These are phyloP conservation scores for Malacoctenus gilli DNA, from an alignment of 2,797 vertebrate species.

Conservation along the genomic window DNA sequence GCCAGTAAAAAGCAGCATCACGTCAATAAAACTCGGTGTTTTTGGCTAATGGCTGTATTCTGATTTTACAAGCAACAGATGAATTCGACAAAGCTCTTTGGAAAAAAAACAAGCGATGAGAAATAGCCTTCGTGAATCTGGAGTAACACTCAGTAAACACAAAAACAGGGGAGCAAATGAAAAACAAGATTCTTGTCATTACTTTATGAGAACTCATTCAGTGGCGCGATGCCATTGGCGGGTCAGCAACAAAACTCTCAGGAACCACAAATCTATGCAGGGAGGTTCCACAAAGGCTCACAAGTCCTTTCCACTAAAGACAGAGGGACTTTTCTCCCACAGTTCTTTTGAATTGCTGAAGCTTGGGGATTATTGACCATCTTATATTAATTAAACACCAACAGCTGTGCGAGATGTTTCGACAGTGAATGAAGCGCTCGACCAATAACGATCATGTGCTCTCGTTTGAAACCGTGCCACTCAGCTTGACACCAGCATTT, in stretches of 20 bases:
- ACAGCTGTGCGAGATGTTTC: constrained; percentile 39
- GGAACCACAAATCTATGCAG: constrained; percentile 18
- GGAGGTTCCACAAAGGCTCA: constrained; percentile 28
- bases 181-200: neutral
- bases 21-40: neutral
- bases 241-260: constrained; percentile 18
- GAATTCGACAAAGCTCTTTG: neutral
- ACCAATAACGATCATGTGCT: constrained; percentile 24
- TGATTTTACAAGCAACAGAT: neutral
- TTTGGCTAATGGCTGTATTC: neutral
- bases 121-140: neutral
- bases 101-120: neutral
- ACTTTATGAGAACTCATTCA: neutral
- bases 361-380: constrained; percentile 22
- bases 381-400: constrained; percentile 32
- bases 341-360: constrained; percentile 8
- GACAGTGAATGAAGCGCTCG: constrained; percentile 3
- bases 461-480: constrained; percentile 54
- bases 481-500: constrained; percentile 63
- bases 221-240: constrained; percentile 15
- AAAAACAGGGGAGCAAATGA: neutral
- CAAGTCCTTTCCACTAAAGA: constrained; percentile 44
- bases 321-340: constrained; percentile 24
- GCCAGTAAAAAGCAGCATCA: constrained; percentile 15
- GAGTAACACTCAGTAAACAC: neutral